Percentiles rank a stretch among this genome's conserved stretches.
Evolutionary conservation across 2,113 vertebrate species (phyloP).

Genomic region (Ceyx margarethae): DNA sequence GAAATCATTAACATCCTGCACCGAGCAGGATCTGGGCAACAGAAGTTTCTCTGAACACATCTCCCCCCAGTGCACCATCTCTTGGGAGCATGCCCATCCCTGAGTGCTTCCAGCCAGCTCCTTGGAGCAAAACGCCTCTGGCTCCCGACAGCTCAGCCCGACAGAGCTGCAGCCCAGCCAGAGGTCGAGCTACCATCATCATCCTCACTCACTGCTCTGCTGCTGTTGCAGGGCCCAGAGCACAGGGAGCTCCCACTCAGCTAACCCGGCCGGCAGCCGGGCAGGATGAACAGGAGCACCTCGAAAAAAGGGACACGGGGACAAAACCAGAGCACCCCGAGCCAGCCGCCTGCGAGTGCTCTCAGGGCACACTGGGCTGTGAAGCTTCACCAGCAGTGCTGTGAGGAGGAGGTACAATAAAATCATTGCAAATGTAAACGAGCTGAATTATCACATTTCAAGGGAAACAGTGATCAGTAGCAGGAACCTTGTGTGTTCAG

Average conservation of each 20-base stretch:
- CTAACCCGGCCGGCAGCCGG: rapidly evolving
- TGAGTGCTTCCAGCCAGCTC: not conserved
- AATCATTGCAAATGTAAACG: conserved; percentile 30
- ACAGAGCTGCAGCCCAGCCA: not conserved
- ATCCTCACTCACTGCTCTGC: not conserved
- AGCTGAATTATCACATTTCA: conserved; percentile 37
- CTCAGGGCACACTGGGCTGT: not conserved
- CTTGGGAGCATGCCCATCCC: not conserved
- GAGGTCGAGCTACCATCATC: not conserved
- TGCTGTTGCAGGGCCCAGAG: not conserved
- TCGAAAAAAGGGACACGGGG: not conserved
- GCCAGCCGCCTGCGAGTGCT: not conserved
- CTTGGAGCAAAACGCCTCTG: rapidly evolving
- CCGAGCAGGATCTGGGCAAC: not conserved
- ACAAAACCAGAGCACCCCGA: not conserved
- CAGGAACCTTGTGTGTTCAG: not conserved
- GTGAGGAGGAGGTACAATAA: not conserved
- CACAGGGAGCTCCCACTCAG: not conserved
- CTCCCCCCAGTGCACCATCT: not conserved
- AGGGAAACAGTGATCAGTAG: conserved; percentile 1
- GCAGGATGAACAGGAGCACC: not conserved
- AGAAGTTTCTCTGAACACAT: not conserved
- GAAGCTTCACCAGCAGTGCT: not conserved
- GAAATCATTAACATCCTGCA: not conserved
- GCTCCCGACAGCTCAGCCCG: rapidly evolving